Base-by-base conservation (phyloP, 1,140 invertebrate genomes). In the Drosophila melanogaster region DNA sequence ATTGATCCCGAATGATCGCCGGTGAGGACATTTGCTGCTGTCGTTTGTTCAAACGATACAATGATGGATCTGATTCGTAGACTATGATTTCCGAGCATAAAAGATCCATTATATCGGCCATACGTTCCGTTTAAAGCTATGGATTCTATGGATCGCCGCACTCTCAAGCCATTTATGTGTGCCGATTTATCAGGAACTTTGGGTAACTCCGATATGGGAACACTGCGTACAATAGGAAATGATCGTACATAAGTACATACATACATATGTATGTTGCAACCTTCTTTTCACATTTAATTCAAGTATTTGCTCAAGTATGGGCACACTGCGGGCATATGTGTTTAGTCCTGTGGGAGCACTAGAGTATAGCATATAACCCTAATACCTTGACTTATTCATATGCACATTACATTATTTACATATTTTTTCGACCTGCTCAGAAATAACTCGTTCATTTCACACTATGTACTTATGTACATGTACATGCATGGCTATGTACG, bases 51-150 rank as follows among this genome's bases (percentile, higher is more conserved):
- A 46, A 14, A 0, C 33, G 58, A 40, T 60, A 65, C 46, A 58
- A 44, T 8, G 40, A 37, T 35, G 57, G 38, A 38, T 79, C 56
- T 17, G 44, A 49, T 49, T 60, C 58, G 49, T 51, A 55, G 40
- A 59, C 41, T 47, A 79, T 46, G 33, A 50, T 77, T 59, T 84
- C 81, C 33, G 76, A 83, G 65, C 81, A 84, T 37, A 84, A 60
- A 35, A 84, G 71, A 81, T 84, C 81, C 81, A 84, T 83, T 43
- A 50, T 80, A 66, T 40, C 10, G 43, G 17, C 6, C 6, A 26
- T 8, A 49, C n/a, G 26, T 15, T 26, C 8, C n/a, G 46, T 19
- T 24, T 14, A 54, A 50, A 46, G 41, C 40, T 12, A 38, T 65
- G 15, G 33, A 24, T 47, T 46, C 46, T 15, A 37, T 15, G 2